Percentiles rank a stretch among this genome's conserved stretches.
phyloP scores from a whole-genome alignment of 2,797 vertebrate genomes.

The Pipistrellus pipistrellus region DNA sequence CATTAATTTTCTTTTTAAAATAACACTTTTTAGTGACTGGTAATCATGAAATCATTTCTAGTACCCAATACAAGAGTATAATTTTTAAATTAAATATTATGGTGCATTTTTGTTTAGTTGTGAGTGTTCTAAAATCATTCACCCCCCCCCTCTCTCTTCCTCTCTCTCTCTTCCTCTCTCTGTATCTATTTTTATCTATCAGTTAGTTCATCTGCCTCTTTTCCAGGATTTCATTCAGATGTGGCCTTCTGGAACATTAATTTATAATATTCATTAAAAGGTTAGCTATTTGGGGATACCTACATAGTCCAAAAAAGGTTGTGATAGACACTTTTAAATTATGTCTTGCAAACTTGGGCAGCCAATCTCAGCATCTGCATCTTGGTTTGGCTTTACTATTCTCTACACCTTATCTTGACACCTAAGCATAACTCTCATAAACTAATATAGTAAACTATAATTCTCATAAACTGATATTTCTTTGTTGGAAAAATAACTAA shows the following conservation, averaged over 20 bases:
- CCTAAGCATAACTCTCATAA: background rate
- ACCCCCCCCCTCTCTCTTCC: too few species aligned
- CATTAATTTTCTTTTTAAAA: background rate
- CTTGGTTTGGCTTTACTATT: background rate
- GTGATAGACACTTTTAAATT: background rate
- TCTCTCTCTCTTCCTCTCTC: background rate
- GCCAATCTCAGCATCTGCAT: background rate
- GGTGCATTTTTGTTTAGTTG: background rate
- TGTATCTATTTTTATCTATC: background rate
- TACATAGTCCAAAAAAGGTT: background rate
- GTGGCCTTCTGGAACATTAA: background rate
- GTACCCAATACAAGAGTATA: background rate
- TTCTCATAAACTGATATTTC: background rate
- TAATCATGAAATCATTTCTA: background rate
- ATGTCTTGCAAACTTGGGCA: background rate
- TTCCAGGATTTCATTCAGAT: background rate
- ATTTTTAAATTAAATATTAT: conserved; percentile 29
- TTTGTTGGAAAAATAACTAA: background rate
- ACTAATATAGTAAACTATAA: background rate
- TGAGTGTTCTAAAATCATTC: background rate
- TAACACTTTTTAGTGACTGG: background rate
- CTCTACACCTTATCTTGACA: background rate
- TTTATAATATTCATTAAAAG: background rate
- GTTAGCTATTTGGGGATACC: background rate
- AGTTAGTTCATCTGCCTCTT: background rate